phyloP scores from a whole-genome alignment of 2,113 vertebrate species.

The Pterocles burchelli region DNA sequence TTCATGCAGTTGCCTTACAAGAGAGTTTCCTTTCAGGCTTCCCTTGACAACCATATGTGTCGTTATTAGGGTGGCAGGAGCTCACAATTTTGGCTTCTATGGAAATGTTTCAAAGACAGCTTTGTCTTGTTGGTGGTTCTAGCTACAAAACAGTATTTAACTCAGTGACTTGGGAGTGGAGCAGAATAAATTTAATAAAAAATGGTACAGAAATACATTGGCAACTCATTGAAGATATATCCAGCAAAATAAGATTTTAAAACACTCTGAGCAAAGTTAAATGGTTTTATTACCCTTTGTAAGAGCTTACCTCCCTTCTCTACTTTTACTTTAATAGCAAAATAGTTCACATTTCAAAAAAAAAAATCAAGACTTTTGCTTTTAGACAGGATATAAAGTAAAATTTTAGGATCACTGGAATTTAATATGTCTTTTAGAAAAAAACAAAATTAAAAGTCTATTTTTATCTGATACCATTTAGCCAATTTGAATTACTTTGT shows the following conservation, averaged over 20 bases:
- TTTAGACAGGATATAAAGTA: not conserved
- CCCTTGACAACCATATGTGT: not conserved
- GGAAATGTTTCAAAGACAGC: not conserved
- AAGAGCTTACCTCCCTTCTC: not conserved
- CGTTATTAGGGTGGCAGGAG: not conserved
- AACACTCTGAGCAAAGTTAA: not conserved
- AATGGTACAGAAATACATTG: not conserved
- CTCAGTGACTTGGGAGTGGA: not conserved
- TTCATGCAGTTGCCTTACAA: not conserved
- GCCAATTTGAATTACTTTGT: not conserved
- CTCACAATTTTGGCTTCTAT: not conserved
- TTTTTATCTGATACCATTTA: not conserved
- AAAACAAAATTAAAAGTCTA: not conserved
- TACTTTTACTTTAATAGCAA: not conserved
- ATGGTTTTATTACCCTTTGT: not conserved
- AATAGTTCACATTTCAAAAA: not conserved
- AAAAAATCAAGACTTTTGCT: not conserved
- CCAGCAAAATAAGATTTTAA: not conserved
- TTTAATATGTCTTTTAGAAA: not conserved
- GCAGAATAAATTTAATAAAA: not conserved
- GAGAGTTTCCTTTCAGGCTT: not conserved
- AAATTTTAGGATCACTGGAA: not conserved
- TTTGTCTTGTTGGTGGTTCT: not conserved
- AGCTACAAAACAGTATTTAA: not conserved
- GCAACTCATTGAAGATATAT: not conserved